phyloP scores from a whole-genome alignment of 2,888 invertebrate genomes.

The Rhamnusium bicolor region DNA sequence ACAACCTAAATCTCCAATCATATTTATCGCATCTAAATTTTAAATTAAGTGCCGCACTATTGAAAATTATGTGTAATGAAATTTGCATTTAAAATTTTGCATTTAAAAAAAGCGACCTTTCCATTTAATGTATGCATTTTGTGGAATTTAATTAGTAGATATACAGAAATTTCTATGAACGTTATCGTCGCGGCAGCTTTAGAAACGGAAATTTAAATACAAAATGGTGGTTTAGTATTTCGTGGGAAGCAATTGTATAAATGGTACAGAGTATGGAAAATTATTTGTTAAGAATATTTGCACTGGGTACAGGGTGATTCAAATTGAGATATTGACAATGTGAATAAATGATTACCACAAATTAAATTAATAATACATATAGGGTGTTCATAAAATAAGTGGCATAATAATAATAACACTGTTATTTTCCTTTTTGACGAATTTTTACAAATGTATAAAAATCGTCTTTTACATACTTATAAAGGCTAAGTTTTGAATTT shows the following conservation, averaged over 20 bases:
- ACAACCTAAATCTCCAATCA: neutral
- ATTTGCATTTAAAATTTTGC: conserved; percentile 11
- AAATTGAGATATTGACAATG: neutral
- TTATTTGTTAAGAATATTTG: no score
- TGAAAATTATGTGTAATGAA: conserved; percentile 3
- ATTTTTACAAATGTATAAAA: no score
- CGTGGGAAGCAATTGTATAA: neutral
- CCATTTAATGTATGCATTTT: conserved; percentile 7
- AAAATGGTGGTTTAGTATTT: neutral
- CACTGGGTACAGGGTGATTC: neutral
- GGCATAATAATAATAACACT: no score
- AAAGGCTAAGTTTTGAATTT: no score
- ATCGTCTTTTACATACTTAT: no score
- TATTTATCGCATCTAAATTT: neutral
- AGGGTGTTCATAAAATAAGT: no score
- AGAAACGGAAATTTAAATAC: neutral
- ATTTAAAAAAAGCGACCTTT: conserved; percentile 11
- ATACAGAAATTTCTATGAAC: neutral
- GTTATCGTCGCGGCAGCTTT: neutral
- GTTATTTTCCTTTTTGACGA: no score
- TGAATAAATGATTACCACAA: neutral
- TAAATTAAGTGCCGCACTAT: neutral
- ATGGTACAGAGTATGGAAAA: neutral
- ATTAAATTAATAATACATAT: neutral
- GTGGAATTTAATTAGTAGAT: conserved; percentile 10